Percentiles rank a stretch among this genome's conserved stretches.
phyloP scores from a whole-genome alignment of 2,113 vertebrate genomes.

The Lycocorax pyrrhopterus region DNA sequence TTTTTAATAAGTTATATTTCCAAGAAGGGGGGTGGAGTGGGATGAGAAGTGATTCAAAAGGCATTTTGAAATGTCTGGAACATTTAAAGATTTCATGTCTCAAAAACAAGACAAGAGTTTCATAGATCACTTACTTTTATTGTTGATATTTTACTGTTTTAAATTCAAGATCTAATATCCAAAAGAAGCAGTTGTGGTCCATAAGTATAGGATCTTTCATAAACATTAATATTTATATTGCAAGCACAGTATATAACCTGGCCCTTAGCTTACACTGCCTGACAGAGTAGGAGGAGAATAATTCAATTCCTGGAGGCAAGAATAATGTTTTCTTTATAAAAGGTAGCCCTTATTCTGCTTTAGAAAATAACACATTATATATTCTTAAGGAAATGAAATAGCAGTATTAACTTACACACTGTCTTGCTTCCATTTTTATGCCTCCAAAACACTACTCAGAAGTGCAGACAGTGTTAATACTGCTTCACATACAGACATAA shows the following conservation, averaged over 20 bases:
- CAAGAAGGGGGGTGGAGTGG: neutral
- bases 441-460: neutral
- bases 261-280: neutral
- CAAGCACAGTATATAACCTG: neutral
- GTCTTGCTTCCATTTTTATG: constrained; percentile 15
- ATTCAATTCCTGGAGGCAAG: constrained; percentile 4
- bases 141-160: neutral
- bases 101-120: neutral
- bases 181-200: neutral
- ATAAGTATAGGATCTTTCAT: neutral
- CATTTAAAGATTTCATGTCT: neutral
- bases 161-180: neutral
- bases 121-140: neutral
- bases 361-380: neutral
- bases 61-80: constrained; percentile 16
- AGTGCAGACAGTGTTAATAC: constrained; percentile 31
- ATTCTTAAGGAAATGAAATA: constrained; percentile 24
- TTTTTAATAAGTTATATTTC: constrained; percentile 44
- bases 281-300: neutral
- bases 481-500: constrained; percentile 39
- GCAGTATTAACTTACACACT: constrained; percentile 18
- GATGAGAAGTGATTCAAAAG: neutral
- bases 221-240: neutral
- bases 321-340: constrained; percentile 3
- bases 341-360: neutral